phyloP scores from a whole-genome alignment of 2,113 vertebrate genomes.

The Aspiorhynchus laticeps region DNA sequence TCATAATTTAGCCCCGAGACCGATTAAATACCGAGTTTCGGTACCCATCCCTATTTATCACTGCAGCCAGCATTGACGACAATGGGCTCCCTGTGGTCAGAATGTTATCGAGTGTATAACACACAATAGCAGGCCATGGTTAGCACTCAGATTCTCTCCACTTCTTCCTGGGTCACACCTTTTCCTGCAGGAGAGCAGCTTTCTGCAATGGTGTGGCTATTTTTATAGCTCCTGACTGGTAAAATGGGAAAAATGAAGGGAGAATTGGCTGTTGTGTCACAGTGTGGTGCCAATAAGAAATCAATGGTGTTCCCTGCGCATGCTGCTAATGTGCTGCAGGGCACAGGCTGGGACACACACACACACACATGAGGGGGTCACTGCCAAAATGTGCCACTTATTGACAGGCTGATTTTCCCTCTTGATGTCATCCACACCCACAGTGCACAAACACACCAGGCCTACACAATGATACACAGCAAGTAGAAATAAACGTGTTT shows the following conservation, averaged over 20 bases:
- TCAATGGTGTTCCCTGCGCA: slow-evolving; percentile 45
- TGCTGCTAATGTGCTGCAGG: slow-evolving; percentile 22
- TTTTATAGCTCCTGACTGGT: slow-evolving; percentile 45
- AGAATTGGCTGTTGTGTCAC: slow-evolving; percentile 27
- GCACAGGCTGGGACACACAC: background rate
- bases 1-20: too few relatives aligned
- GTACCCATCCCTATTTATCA: too few relatives aligned
- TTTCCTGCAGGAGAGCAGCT: background rate
- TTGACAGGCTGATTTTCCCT: slow-evolving; percentile 10
- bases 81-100: background rate
- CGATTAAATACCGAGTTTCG: too few relatives aligned
- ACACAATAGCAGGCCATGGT: background rate
- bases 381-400: slow-evolving; percentile 9
- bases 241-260: slow-evolving; percentile 30
- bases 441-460: slow-evolving; percentile 20
- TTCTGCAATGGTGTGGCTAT: slow-evolving; percentile 40
- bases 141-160: slow-evolving; percentile 1
- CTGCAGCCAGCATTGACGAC: background rate
- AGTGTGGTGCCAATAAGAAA: slow-evolving; percentile 40
- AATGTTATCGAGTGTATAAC: background rate
- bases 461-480: background rate
- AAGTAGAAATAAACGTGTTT: background rate
- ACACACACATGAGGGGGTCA: background rate
- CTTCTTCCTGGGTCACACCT: background rate
- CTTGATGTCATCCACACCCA: slow-evolving; percentile 17